Conservation (phyloP, 2,888 invertebrate genomes). For the Drosophila setosimentum region DNA sequence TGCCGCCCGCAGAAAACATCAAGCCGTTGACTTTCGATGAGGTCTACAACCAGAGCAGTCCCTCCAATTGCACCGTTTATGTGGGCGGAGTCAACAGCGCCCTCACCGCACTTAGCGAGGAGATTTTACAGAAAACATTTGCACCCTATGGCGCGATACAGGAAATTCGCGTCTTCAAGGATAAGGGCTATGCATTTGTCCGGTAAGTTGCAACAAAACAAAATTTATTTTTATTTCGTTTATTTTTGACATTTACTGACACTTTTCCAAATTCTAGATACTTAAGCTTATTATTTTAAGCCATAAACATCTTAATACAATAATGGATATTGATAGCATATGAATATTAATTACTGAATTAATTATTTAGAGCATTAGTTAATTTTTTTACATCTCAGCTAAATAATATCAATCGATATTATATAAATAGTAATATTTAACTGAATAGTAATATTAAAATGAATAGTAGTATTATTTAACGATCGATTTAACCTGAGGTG, state of each 20-base stretch:
- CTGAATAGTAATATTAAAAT: neutral
- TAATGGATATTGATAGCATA: neutral
- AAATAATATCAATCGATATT: neutral
- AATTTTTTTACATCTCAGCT: neutral
- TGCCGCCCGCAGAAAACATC: slow-evolving; percentile 89
- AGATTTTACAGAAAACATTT: slow-evolving; percentile 98
- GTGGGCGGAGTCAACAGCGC: slow-evolving; percentile 92
- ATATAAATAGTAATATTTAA: neutral
- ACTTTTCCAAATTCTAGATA: too few relatives aligned
- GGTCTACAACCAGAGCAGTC: slow-evolving; percentile 98
- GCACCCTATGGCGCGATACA: slow-evolving; percentile 97
- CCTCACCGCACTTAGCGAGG: slow-evolving; percentile 95
- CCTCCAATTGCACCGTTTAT: slow-evolving; percentile 99
- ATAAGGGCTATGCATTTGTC: slow-evolving; percentile 99
- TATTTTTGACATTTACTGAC: neutral
- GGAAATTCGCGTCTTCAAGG: slow-evolving; percentile 99
- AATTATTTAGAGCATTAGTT: neutral
- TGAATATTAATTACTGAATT: neutral
- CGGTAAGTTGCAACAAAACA: slow-evolving; percentile 87
- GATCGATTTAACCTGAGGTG: too few relatives aligned
- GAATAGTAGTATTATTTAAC: too few relatives aligned
- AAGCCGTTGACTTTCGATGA: slow-evolving; percentile 98
- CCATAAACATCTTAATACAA: neutral
- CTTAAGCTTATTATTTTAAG: neutral
- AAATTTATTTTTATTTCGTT: neutral